phyloP scores from a whole-genome alignment of 2,113 vertebrate species.

The Mastomys natalensis region DNA sequence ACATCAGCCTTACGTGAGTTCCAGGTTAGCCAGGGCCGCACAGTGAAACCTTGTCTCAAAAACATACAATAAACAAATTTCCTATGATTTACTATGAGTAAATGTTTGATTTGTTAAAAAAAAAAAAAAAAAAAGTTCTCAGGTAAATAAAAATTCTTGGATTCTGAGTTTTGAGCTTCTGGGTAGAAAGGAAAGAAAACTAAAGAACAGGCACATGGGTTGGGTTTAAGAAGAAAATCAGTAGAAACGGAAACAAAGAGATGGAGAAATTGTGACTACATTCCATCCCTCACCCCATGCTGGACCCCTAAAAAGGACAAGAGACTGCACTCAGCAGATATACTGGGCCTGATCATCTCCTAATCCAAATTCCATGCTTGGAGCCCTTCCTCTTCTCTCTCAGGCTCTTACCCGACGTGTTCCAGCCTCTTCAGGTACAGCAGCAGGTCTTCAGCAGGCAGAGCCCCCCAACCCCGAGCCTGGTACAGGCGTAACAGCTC shows the following conservation, averaged over 20 bases:
- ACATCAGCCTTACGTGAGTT: background rate
- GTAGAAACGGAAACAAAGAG: constrained; percentile 1
- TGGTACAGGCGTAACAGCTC: constrained; percentile 77
- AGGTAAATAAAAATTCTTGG: background rate
- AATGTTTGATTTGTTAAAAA: background rate
- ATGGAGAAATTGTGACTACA: background rate
- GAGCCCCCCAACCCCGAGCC: constrained; percentile 58
- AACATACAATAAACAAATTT: background rate
- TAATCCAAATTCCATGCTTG: background rate
- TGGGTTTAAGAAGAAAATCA: background rate
- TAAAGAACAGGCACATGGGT: background rate
- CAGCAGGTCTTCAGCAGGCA: constrained; percentile 74
- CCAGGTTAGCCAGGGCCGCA: background rate
- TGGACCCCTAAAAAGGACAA: background rate
- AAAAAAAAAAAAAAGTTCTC: background rate
- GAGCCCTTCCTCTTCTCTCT: background rate
- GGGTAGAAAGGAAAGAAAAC: background rate
- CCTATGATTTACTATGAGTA: background rate
- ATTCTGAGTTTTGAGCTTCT: background rate
- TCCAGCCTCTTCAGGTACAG: constrained; percentile 77
- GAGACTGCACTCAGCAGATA: background rate
- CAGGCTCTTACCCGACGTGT: constrained; percentile 65
- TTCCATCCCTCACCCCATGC: background rate
- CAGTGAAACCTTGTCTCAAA: background rate
- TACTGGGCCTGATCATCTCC: background rate